A percentile compares a stretch with the other conserved stretches of the same genome.
Evolutionary conservation across 2,888 invertebrate genomes (phyloP).

Genomic region (Drosophila prostipennis): DNA sequence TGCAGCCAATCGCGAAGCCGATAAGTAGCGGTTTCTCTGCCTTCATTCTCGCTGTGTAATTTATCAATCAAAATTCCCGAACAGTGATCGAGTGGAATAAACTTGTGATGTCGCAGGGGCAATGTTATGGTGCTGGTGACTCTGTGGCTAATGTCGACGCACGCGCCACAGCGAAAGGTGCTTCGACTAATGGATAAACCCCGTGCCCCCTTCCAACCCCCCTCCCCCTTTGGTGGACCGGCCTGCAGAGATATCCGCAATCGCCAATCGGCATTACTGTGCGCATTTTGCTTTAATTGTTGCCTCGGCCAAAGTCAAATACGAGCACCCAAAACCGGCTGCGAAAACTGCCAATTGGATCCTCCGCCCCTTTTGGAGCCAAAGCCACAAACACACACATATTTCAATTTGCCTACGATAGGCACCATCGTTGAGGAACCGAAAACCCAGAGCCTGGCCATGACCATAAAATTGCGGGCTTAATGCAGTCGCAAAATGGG

Average conservation of each 20-base stretch:
- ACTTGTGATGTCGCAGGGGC: conserved; percentile 51
- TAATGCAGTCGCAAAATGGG: conserved; percentile 42
- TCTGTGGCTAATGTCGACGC: conserved; percentile 55
- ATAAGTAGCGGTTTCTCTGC: background rate
- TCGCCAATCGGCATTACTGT: conserved; percentile 66
- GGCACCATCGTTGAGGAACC: conserved; percentile 56
- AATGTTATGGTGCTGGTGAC: conserved; percentile 9
- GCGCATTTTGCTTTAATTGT: conserved; percentile 71
- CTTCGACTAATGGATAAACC: conserved; percentile 36
- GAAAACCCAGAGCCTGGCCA: conserved; percentile 12
- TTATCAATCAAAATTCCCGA: conserved; percentile 69
- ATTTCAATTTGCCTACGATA: conserved; percentile 58
- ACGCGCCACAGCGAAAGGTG: conserved; percentile 72
- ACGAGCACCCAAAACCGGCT: conserved; percentile 48
- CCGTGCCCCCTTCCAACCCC: too few relatives aligned
- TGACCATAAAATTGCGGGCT: conserved; percentile 40
- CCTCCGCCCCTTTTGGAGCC: conserved; percentile 11
- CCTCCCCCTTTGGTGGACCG: background rate
- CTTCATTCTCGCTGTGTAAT: conserved; percentile 35
- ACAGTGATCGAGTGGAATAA: conserved; percentile 61
- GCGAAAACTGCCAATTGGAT: conserved; percentile 36
- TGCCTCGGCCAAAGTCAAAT: conserved; percentile 47
- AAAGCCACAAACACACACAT: conserved; percentile 14
- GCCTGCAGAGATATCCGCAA: conserved; percentile 60
- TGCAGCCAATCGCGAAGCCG: background rate